Base-by-base conservation (phyloP, 2,113 vertebrate genomes). In the Sciurus niger region DNA sequence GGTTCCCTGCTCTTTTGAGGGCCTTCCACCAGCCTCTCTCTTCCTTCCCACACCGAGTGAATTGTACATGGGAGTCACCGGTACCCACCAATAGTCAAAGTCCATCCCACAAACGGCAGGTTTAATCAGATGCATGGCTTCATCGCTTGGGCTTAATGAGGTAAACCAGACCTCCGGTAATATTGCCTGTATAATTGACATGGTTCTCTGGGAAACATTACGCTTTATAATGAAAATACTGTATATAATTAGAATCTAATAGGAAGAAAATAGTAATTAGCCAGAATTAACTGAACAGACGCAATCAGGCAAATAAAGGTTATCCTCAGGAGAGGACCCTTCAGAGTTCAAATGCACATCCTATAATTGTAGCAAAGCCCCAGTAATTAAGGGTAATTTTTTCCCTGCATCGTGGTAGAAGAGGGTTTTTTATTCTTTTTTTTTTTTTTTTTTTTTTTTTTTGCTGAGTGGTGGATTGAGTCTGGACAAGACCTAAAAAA, bases 271-370 rank as follows among this genome's bases (percentile, higher is more conserved):
- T 98, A 98, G 98, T 98, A 98, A 98, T 99, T 98, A 99, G 98
- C 97, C 80, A 98, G 98, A 99, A 99, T 98, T 99, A 99, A 98
- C 98, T 98, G 98, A 99, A 98, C 97, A 98, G 98, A 98, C 97
- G 98, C 98, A 99, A 99, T 99, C 98, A 99, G 98, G 98, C 98
- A 99, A 99, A 98, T 98, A 99, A 99, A 99, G 98, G 98, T 99
- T 99, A 98, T 98, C 98, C 98, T 98, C 98, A 95, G 96, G 98
- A 98, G 98, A 98, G 97, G 97, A 98, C 98, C 98, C 98, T 98
- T 98, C 92, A 68, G 97, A 98, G 98, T 99, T 98, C 98, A 98
- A 97, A 98, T 87, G 95, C 97, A 96, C 88, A 91, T 98, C 97
- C 98, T 97, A 84, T 98, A 98, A 98, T 98, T 98, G 96, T 98